Evolutionary conservation across 2,113 vertebrate species (phyloP), one percentile per base, ranked within the genome.

Genomic region (Pseudorectes ferrugineus): DNA sequence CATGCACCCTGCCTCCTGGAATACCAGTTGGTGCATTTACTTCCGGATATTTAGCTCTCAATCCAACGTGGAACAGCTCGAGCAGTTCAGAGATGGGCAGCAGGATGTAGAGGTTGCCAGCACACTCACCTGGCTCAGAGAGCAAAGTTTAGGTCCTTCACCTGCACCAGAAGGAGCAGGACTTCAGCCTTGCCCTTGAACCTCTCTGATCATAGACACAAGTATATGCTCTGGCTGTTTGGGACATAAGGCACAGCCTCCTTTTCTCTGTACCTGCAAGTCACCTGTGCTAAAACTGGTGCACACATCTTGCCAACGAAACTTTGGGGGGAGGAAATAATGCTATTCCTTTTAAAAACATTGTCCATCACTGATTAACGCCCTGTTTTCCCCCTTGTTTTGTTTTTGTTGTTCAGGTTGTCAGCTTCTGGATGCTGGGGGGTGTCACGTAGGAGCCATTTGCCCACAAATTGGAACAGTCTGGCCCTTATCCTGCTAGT

Each of bases 11-110:
- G 5, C 26, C 55, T 89, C n/a, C 71, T 77, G 46, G 45, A 66
- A 7, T 80, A 72, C 59, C 33, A 43, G 9, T 26, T 68, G 35
- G 35, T 63, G 33, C 48, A 31, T 71, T 43, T 59, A 8, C 62
- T 89, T 92, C 29, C 3, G 2, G 23, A 7, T 43, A 5, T 73
- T 70, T 66, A 61, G 20, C 33, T 77, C 21, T 38, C 10, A 10
- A 1, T 67, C n/a, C 40, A 43, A 14, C 1, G 1, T 36, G n/a
- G 33, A 85, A 40, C 21, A 76, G 20, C 40, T 77, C 0, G 0
- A 54, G n/a, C 46, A 20, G 43, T 46, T 79, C 29, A 51, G 55
- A 46, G 70, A 24, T 2, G 1, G 20, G 18, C 23, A 35, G 46
- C 83, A 84, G 92, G 51, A 33, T 1, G 1, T 6, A 36, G 48